These are phyloP conservation scores for Parotocinclus haroldoi DNA, from an alignment of 2,797 vertebrate genomes.

Conservation along the genomic window DNA sequence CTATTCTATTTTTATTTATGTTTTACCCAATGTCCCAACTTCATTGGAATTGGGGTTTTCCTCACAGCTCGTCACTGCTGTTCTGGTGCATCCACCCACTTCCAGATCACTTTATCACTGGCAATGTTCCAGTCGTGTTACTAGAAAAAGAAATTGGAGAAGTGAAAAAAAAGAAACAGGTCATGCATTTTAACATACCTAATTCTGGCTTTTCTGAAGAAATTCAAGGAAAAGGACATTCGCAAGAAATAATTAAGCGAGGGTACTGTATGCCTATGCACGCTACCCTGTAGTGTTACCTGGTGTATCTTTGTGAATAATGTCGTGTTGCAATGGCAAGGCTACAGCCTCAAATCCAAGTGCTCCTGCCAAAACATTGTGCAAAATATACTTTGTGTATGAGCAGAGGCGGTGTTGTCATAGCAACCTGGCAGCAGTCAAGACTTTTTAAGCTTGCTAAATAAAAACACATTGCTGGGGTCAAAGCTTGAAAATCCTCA, in stretches of 20 bases:
- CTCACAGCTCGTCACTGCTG: not conserved
- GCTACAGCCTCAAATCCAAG: not conserved
- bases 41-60: no score
- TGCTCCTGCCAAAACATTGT: not conserved
- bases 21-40: no score
- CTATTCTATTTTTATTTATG: no score
- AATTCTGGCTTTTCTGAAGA: not conserved
- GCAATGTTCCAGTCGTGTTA: no score
- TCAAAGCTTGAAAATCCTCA: constrained; percentile 3
- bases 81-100: constrained; percentile 4
- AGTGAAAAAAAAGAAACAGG: constrained; percentile 9
- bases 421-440: constrained; percentile 16
- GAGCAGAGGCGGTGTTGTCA: constrained; percentile 18
- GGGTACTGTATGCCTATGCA: not conserved
- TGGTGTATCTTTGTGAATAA: not conserved
- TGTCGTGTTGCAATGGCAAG: not conserved
- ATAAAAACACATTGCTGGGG: constrained; percentile 18
- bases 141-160: not conserved
- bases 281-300: not conserved
- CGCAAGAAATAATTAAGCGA: not conserved
- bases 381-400: not conserved
- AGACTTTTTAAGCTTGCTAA: constrained; percentile 8
- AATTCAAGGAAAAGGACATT: not conserved
- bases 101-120: not conserved
- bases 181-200: constrained; percentile 10